Conservation (phyloP, 2,888 invertebrate genomes). For the Mermis nigrescens region DNA sequence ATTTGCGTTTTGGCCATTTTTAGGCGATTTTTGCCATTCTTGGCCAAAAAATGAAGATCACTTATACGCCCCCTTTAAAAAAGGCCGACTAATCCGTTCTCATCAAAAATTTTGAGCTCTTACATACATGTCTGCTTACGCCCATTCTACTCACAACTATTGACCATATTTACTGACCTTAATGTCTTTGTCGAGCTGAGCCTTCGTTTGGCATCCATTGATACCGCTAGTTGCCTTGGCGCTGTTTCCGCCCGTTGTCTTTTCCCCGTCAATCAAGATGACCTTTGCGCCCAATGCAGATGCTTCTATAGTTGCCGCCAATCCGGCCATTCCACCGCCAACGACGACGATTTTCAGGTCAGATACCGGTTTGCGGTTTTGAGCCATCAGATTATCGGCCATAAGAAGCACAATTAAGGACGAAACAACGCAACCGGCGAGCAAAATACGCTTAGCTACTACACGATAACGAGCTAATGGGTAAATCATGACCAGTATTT, state of each 20-base stretch:
- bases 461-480: not conserved
- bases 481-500: too few relatives aligned
- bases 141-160: too few relatives aligned
- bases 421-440: not conserved
- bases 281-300: not conserved
- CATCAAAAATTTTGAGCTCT: too few relatives aligned
- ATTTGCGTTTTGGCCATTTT: too few relatives aligned
- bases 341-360: constrained; percentile 5
- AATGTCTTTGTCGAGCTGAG: constrained; percentile 22
- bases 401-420: not conserved
- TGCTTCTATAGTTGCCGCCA: not conserved
- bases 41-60: too few relatives aligned
- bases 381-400: not conserved
- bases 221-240: constrained; percentile 30
- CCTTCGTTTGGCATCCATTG: constrained; percentile 24
- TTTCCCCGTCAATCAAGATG: constrained; percentile 12
- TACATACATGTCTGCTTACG: too few relatives aligned
- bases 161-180: too few relatives aligned
- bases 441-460: not conserved
- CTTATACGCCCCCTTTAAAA: too few relatives aligned
- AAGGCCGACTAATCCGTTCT: too few relatives aligned
- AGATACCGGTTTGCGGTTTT: not conserved
- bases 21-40: too few relatives aligned
- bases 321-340: constrained; percentile 11
- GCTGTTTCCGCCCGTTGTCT: constrained; percentile 27